Conservation (phyloP, 2,888 invertebrate species). For the Mellilla xanthometata region DNA sequence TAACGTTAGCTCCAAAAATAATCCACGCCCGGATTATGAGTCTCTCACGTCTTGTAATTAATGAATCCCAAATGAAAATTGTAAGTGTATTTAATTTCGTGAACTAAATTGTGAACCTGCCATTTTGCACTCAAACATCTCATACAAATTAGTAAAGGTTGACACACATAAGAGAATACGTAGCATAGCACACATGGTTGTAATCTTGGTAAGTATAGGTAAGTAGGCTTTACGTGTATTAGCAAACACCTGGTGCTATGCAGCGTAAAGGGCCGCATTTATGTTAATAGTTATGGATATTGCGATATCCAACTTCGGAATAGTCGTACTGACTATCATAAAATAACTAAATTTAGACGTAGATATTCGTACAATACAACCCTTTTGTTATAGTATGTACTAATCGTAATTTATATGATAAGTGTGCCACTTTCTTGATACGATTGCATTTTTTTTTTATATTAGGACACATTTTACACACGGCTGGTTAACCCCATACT, state of each 20-base stretch:
- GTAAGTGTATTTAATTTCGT: slow-evolving; percentile 2
- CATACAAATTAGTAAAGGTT: slow-evolving; percentile 13
- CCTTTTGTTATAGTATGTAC: too few relatives aligned
- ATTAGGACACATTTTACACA: too few relatives aligned
- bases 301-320: too few relatives aligned
- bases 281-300: background rate
- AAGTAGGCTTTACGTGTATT: slow-evolving; percentile 13
- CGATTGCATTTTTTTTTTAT: too few relatives aligned
- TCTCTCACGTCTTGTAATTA: slow-evolving; percentile 2
- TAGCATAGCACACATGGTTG: background rate
- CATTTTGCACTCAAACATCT: slow-evolving; percentile 5
- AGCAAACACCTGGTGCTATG: slow-evolving; percentile 24
- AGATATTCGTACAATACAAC: too few relatives aligned
- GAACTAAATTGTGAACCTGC: slow-evolving; percentile 6
- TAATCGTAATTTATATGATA: too few relatives aligned
- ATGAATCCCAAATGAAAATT: slow-evolving; percentile 4
- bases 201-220: slow-evolving; percentile 16
- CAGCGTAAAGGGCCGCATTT: slow-evolving; percentile 30
- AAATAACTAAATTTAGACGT: too few relatives aligned
- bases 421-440: too few relatives aligned
- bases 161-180: background rate
- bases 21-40: slow-evolving; percentile 4
- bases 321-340: too few relatives aligned
- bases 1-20: slow-evolving; percentile 2
- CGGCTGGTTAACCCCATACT: too few relatives aligned